Base-by-base conservation (phyloP, 2,888 invertebrate genomes). In the Meganola albula region DNA sequence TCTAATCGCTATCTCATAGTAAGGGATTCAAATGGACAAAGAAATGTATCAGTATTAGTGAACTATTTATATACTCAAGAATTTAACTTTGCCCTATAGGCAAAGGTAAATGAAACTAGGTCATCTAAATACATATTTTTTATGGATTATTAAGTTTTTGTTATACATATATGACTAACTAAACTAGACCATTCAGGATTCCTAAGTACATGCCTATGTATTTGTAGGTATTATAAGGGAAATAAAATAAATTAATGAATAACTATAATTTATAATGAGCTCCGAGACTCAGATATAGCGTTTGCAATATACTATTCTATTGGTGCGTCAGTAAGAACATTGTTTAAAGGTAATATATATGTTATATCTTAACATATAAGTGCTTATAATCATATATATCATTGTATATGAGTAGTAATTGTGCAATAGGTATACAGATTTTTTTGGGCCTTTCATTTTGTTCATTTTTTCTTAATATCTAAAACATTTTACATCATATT, bases 401-500 rank as follows among this genome's bases (percentile, higher is more conserved):
- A 46, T 64, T 71, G 70, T 74, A 74, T 70, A 65, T 69, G 64
- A 59, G 60, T 66, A 72, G 57, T 79, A 79, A 75, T 78, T 82
- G 82, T 83, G 82, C 82, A 77, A 69, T 68, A 77, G 71, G 78
- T 80, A 79, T 79, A 79, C 77, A 57, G 56, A 65, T 75, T 76
- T 77, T 73, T 75, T 82, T 75, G 82, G 79, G 74, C 79, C 73
- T 73, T 79, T 73, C 48, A 61, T 67, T 69, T 74, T 67, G 44
- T 71, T 72, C n/a, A n/a, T n/a, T 75, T 65, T 58, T 52, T 54
- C 69, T 74, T 76, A 78, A 34, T 30, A 40, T 46, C 62, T 74
- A 72, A 53, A 71, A 39, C 33, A 52, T 45, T 44, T 42, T 45
- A 42, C 31, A 40, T 44, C 36, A 24, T 39, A 38, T 31, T 42